A percentile compares a stretch with the other conserved stretches of the same genome.
Evolutionary conservation across 2,113 vertebrate species (phyloP).

Genomic region (Trogon surrucura): DNA sequence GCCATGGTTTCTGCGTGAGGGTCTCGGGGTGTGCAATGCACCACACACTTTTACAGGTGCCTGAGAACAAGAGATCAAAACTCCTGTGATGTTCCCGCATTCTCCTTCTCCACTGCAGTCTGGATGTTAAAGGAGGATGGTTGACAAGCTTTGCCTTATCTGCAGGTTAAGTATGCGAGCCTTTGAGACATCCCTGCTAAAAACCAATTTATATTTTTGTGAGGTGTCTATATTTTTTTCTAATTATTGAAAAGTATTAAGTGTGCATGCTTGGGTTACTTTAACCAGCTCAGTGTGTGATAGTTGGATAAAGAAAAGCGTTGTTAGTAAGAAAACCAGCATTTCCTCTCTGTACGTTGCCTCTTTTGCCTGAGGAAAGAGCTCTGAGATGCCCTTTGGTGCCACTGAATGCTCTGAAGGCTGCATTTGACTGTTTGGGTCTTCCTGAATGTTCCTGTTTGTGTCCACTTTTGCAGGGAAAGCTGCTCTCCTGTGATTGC

Average conservation of each 20-base stretch:
- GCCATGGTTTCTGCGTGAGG: background rate
- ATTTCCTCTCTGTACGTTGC: background rate
- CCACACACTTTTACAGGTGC: rapidly evolving
- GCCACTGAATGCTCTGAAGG: background rate
- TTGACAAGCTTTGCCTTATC: background rate
- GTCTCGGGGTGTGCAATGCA: rapidly evolving
- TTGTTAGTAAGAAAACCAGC: background rate
- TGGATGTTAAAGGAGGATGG: background rate
- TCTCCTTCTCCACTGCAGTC: background rate
- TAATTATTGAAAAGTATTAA: background rate
- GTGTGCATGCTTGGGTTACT: background rate
- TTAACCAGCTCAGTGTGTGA: background rate
- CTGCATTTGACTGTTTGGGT: background rate
- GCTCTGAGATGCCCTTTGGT: background rate
- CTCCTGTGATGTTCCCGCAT: background rate
- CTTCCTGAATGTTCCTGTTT: background rate
- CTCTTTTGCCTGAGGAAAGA: background rate
- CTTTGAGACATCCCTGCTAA: background rate
- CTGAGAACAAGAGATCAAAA: background rate
- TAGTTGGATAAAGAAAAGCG: background rate
- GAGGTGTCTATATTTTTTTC: background rate
- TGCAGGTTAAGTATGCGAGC: background rate
- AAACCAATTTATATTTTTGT: background rate
- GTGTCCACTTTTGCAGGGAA: background rate
- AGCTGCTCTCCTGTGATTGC: background rate